A percentile compares a stretch with the other conserved stretches of the same genome.
phyloP scores from a whole-genome alignment of 2,113 vertebrate species.

The Prinia subflava region DNA sequence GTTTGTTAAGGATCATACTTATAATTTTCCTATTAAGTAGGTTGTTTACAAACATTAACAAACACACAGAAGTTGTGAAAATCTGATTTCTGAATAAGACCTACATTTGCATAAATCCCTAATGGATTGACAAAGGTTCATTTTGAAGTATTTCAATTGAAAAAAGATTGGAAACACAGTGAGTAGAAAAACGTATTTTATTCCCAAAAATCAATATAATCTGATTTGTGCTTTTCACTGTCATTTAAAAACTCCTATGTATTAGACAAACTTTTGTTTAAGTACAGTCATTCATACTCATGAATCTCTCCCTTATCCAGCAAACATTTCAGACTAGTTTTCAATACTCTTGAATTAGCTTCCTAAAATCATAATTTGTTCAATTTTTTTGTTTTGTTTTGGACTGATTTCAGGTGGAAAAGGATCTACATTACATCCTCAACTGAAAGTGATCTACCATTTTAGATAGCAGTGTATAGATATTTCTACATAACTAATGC shows the following conservation, averaged over 20 bases:
- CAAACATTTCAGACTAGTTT: background rate
- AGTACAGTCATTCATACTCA: background rate
- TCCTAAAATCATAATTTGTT: background rate
- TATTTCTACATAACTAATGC: background rate
- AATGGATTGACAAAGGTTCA: background rate
- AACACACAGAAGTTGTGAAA: background rate
- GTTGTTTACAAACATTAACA: background rate
- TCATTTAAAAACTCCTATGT: background rate
- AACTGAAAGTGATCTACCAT: background rate
- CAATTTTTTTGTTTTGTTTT: background rate
- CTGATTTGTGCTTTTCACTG: background rate
- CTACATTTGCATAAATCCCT: background rate
- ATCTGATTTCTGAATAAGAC: background rate
- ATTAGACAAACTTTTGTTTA: background rate
- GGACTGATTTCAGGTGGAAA: background rate
- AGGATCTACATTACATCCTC: background rate
- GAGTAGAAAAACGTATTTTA: background rate
- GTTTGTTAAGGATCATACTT: background rate
- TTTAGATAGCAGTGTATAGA: background rate
- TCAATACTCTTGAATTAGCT: background rate
- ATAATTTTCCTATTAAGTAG: background rate
- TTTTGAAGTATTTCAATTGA: background rate
- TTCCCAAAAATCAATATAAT: background rate
- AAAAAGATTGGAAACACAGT: background rate
- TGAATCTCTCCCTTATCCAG: background rate